Evolutionary conservation across 92 coral and sea anemone species (phyloP).

Genomic region (Porites rus): DNA sequence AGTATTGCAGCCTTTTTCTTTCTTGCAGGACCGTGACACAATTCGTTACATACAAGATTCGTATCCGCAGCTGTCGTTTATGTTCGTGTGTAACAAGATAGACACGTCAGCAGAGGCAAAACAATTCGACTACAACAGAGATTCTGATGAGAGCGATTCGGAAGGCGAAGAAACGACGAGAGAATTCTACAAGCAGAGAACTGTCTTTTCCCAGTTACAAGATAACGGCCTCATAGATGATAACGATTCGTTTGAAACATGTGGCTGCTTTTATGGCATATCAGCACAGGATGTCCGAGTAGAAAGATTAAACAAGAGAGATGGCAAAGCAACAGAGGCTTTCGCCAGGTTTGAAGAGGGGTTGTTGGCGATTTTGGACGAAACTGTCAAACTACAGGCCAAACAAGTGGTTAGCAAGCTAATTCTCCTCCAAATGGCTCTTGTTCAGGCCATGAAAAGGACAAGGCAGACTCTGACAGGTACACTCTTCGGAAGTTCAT

Average conservation of each 20-base stretch:
- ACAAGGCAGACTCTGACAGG: neutral
- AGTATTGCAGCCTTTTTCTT: too few species aligned
- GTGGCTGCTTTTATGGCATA: slow-evolving; percentile 54
- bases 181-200: slow-evolving; percentile 38
- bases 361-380: slow-evolving; percentile 29
- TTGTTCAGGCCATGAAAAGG: slow-evolving; percentile 16
- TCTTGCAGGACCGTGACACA: slow-evolving; percentile 50
- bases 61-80: slow-evolving; percentile 63
- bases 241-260: slow-evolving; percentile 12
- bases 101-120: slow-evolving; percentile 31
- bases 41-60: slow-evolving; percentile 68
- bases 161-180: slow-evolving; percentile 34
- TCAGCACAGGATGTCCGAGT: slow-evolving; percentile 49
- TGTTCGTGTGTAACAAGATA: slow-evolving; percentile 70
- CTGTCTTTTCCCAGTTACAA: slow-evolving; percentile 55
- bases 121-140: slow-evolving; percentile 4
- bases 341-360: slow-evolving; percentile 50
- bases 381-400: slow-evolving; percentile 46
- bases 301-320: slow-evolving; percentile 23
- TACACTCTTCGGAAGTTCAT: neutral
- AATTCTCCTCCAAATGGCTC: slow-evolving; percentile 16
- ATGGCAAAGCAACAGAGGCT: slow-evolving; percentile 31
- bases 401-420: slow-evolving; percentile 41
- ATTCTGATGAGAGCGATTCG: slow-evolving; percentile 33
- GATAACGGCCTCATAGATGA: slow-evolving; percentile 23